Evolutionary conservation across 2,113 vertebrate species (phyloP).

Genomic region (Prochilodus magdalenae): DNA sequence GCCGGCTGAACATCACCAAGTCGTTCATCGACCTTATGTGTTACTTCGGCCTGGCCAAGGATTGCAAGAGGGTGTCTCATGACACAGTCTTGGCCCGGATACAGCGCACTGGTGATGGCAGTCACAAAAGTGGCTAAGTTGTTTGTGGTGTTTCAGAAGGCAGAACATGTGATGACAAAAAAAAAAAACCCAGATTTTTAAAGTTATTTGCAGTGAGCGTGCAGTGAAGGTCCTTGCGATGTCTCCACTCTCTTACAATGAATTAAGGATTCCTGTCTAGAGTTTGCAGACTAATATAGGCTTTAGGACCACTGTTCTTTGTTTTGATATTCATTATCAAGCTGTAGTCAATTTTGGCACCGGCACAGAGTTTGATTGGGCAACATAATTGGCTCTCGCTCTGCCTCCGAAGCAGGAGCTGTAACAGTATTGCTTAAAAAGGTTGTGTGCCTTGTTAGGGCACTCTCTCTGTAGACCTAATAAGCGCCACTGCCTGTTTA

Average conservation of each 20-base stretch:
- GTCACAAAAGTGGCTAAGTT: constrained; percentile 86
- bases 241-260: constrained; percentile 54
- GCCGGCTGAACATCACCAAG: constrained; percentile 86
- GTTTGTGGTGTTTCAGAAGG: neutral
- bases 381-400: constrained; percentile 22
- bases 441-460: constrained; percentile 26
- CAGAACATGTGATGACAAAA: constrained; percentile 35
- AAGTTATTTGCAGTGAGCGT: constrained; percentile 34
- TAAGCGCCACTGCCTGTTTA: neutral
- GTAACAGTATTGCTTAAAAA: constrained; percentile 39
- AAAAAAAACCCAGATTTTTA: too few species aligned
- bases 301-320: constrained; percentile 56
- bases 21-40: constrained; percentile 91
- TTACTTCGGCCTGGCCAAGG: constrained; percentile 83
- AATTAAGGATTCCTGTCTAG: constrained; percentile 59
- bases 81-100: constrained; percentile 78
- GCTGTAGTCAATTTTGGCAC: constrained; percentile 26
- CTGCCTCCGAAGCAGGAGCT: constrained; percentile 20
- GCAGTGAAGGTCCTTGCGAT: constrained; percentile 54
- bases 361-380: constrained; percentile 33
- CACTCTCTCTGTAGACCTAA: neutral
- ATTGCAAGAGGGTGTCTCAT: constrained; percentile 85
- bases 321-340: neutral
- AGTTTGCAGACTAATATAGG: constrained; percentile 63
- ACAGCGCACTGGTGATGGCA: constrained; percentile 85